phyloP scores from a whole-genome alignment of 2,113 vertebrate genomes.

The Cairina moschata region DNA sequence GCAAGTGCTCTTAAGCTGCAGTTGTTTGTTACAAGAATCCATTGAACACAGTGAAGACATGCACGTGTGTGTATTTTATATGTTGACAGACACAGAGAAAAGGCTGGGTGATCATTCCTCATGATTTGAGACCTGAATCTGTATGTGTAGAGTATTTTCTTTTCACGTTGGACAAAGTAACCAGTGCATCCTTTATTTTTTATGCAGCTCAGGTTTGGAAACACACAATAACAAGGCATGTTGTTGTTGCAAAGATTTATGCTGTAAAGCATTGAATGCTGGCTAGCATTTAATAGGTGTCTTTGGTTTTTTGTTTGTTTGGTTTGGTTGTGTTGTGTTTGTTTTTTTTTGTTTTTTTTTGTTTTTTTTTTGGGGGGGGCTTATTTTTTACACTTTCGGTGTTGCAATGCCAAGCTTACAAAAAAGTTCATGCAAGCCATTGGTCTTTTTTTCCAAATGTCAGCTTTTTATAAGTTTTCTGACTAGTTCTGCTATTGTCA shows the following conservation, averaged over 20 bases:
- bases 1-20: neutral
- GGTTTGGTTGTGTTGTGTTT: neutral
- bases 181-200: neutral
- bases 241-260: neutral
- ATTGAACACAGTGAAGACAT: neutral
- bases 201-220: neutral
- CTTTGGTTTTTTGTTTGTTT: neutral
- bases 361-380: too few relatives aligned
- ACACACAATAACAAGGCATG: neutral
- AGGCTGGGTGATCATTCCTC: neutral
- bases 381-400: neutral
- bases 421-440: neutral
- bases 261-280: neutral
- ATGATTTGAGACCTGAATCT: neutral
- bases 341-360: too few relatives aligned
- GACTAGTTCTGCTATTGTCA: neutral
- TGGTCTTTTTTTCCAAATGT: neutral
- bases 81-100: neutral
- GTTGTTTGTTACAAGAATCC: neutral
- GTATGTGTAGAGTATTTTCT: neutral
- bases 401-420: neutral
- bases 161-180: neutral
- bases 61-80: neutral
- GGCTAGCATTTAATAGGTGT: neutral
- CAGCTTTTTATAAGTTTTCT: slow-evolving; percentile 1